Percentiles rank a stretch among this genome's conserved stretches.
Evolutionary conservation across 2,797 vertebrate genomes (phyloP).

Genomic region (Tenualosa ilisha): DNA sequence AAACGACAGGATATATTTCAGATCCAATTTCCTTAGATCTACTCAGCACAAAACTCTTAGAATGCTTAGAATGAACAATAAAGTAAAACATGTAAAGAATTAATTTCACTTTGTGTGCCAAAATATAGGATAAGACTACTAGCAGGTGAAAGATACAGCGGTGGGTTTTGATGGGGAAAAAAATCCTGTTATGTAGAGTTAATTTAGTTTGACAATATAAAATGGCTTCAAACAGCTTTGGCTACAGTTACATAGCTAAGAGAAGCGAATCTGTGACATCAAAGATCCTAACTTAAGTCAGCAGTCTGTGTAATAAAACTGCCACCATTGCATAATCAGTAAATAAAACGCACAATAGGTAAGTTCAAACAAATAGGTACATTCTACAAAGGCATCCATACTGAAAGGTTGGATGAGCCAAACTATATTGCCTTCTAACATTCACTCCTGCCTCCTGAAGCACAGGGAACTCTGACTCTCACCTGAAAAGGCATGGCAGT

Average conservation of each 20-base stretch:
- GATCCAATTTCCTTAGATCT: not conserved
- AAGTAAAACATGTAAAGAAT: not conserved
- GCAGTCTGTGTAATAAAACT: not conserved
- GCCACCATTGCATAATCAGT: not conserved
- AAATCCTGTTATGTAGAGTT: not conserved
- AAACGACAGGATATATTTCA: not conserved
- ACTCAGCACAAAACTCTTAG: not conserved
- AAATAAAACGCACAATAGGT: no score
- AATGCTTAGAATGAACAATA: not conserved
- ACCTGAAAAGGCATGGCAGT: not conserved
- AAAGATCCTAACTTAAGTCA: not conserved
- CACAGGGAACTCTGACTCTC: not conserved
- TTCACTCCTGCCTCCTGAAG: not conserved
- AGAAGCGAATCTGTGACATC: not conserved
- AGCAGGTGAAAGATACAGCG: not conserved
- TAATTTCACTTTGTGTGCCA: not conserved
- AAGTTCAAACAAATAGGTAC: not conserved
- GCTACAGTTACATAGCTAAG: not conserved
- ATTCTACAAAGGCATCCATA: not conserved
- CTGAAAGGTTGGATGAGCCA: not conserved
- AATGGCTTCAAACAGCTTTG: not conserved
- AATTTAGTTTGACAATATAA: slow-evolving; percentile 7
- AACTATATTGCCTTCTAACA: not conserved
- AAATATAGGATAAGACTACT: not conserved
- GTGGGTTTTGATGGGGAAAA: not conserved